These are phyloP conservation scores for Eumeta japonica DNA, from an alignment of 1,140 invertebrate species.

Conservation along the genomic window DNA sequence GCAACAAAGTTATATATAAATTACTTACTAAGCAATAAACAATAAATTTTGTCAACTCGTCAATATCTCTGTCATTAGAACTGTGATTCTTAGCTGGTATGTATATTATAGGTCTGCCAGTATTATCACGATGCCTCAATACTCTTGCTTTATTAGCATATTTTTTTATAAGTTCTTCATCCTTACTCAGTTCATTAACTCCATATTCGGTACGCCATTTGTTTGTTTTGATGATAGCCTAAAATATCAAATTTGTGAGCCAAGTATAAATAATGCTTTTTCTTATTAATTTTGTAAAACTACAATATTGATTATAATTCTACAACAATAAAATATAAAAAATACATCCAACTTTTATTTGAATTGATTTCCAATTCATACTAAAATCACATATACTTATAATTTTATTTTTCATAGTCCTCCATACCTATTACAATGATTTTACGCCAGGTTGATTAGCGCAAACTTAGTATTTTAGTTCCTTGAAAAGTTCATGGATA, in stretches of 20 bases:
- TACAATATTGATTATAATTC: no score
- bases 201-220: slow-evolving; percentile 74
- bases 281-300: no score
- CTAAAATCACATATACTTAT: no score
- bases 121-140: slow-evolving; percentile 66
- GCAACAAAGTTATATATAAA: slow-evolving; percentile 6
- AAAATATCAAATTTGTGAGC: slow-evolving; percentile 23
- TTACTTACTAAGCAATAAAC: slow-evolving; percentile 68
- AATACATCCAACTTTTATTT: background rate
- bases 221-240: slow-evolving; percentile 75
- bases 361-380: background rate
- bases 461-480: no score
- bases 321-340: slow-evolving; percentile 5
- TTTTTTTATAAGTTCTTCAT: slow-evolving; percentile 62
- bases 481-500: no score
- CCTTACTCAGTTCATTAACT: slow-evolving; percentile 57
- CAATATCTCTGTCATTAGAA: slow-evolving; percentile 68
- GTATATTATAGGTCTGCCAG: slow-evolving; percentile 71
- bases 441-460: no score
- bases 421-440: no score
- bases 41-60: slow-evolving; percentile 74
- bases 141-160: slow-evolving; percentile 67
- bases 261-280: no score
- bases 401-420: no score
- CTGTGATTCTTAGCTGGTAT: slow-evolving; percentile 76